phyloP scores from a whole-genome alignment of 2,888 invertebrate genomes.

The Holacanthella duospinosa region DNA sequence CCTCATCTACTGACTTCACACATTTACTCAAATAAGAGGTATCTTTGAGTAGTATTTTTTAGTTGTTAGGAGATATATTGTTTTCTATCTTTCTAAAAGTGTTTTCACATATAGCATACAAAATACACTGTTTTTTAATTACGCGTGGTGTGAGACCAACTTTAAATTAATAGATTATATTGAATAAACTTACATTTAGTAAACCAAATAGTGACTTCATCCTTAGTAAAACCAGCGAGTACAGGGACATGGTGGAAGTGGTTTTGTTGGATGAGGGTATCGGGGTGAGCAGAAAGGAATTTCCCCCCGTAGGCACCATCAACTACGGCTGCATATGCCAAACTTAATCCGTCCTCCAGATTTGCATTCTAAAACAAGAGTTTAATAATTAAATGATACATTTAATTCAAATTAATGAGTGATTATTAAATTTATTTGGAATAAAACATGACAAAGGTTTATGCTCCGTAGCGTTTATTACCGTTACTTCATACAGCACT shows the following conservation, averaged over 20 bases:
- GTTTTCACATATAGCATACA: too few relatives aligned
- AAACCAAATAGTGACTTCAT: slow-evolving; percentile 42
- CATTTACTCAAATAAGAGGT: too few relatives aligned
- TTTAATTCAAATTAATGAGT: too few relatives aligned
- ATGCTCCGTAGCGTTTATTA: neutral
- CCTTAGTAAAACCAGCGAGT: slow-evolving; percentile 40
- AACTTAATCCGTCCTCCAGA: slow-evolving; percentile 39
- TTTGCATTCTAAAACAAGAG: slow-evolving; percentile 35
- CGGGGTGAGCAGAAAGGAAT: slow-evolving; percentile 41
- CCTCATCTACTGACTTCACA: too few relatives aligned
- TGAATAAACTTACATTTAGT: slow-evolving; percentile 38
- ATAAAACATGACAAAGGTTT: neutral
- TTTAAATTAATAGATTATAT: too few relatives aligned
- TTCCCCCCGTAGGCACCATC: slow-evolving; percentile 40
- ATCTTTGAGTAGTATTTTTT: too few relatives aligned
- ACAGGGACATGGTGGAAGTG: slow-evolving; percentile 39
- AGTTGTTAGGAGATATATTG: too few relatives aligned
- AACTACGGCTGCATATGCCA: slow-evolving; percentile 41
- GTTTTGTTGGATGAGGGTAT: slow-evolving; percentile 39
- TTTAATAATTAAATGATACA: too few relatives aligned
- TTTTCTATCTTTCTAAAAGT: too few relatives aligned
- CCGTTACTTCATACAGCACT: too few relatives aligned
- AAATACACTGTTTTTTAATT: neutral
- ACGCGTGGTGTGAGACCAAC: neutral
- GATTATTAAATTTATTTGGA: neutral